A percentile compares a stretch with the other conserved stretches of the same genome.
phyloP scores from a whole-genome alignment of 2,113 vertebrate genomes.

The Corynorhinus townsendii region DNA sequence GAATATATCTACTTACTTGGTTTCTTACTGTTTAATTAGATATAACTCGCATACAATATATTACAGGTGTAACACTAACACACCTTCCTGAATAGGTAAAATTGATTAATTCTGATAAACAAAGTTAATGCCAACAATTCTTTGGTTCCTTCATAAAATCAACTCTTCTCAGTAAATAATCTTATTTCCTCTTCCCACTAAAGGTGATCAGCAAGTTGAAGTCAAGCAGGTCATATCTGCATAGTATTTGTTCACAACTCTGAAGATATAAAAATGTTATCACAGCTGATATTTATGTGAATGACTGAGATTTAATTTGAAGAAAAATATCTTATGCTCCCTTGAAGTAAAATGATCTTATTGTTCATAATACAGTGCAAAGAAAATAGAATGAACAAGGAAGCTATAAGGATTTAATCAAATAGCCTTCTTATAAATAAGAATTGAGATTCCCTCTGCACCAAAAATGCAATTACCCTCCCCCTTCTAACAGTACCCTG shows the following conservation, averaged over 20 bases:
- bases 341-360: slow-evolving; percentile 66
- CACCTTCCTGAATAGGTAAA: not conserved
- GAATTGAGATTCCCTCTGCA: slow-evolving; percentile 53
- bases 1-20: not conserved
- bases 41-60: not conserved
- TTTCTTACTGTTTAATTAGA: not conserved
- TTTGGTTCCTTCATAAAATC: slow-evolving; percentile 12
- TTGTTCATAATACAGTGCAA: slow-evolving; percentile 65
- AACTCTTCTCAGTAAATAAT: not conserved
- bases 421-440: slow-evolving; percentile 62
- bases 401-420: slow-evolving; percentile 70
- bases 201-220: not conserved
- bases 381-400: slow-evolving; percentile 72
- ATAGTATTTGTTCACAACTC: slow-evolving; percentile 30
- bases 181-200: not conserved
- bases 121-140: not conserved
- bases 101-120: slow-evolving; percentile 1
- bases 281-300: slow-evolving; percentile 11
- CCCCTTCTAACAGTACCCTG: slow-evolving; percentile 18
- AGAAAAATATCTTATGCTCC: slow-evolving; percentile 30
- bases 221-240: not conserved
- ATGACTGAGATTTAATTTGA: slow-evolving; percentile 30
- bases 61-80: not conserved
- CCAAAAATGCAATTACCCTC: slow-evolving; percentile 60
- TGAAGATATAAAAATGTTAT: slow-evolving; percentile 5